phyloP scores from a whole-genome alignment of 2,113 vertebrate genomes.

The Clinocottus analis region DNA sequence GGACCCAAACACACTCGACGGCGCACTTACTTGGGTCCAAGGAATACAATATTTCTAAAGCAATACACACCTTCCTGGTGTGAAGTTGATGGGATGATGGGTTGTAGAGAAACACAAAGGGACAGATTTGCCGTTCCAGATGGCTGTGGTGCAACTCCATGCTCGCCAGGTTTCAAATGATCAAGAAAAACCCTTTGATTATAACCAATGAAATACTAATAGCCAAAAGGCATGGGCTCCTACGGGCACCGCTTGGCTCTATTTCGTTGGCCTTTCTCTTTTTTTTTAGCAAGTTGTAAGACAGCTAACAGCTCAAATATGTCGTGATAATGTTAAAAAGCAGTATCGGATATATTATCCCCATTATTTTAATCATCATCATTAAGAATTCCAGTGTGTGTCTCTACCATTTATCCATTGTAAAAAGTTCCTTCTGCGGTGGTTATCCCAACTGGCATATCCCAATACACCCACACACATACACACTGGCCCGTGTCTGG shows the following conservation, averaged over 20 bases:
- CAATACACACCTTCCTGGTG: no score
- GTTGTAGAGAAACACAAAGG: no score
- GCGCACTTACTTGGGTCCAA: no score
- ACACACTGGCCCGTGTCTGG: constrained; percentile 65
- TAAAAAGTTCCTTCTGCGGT: neutral
- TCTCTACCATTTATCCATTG: neutral
- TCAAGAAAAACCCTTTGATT: no score
- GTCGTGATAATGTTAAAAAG: neutral
- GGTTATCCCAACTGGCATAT: constrained; percentile 31
- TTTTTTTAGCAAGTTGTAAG: neutral
- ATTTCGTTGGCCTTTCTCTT: rapidly evolving
- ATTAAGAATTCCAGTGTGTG: neutral
- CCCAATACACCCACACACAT: constrained; percentile 42
- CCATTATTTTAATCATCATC: neutral
- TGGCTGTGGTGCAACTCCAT: no score
- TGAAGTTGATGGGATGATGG: no score
- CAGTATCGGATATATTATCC: neutral
- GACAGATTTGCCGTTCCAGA: no score
- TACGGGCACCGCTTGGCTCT: no score
- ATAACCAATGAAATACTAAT: no score
- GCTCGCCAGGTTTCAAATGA: no score
- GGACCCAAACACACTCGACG: no score
- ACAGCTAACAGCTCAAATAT: neutral
- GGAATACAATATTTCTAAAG: no score
- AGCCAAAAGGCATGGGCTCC: neutral